Conservation (phyloP, 2,888 invertebrate genomes). For the Drosophila antonietae region DNA sequence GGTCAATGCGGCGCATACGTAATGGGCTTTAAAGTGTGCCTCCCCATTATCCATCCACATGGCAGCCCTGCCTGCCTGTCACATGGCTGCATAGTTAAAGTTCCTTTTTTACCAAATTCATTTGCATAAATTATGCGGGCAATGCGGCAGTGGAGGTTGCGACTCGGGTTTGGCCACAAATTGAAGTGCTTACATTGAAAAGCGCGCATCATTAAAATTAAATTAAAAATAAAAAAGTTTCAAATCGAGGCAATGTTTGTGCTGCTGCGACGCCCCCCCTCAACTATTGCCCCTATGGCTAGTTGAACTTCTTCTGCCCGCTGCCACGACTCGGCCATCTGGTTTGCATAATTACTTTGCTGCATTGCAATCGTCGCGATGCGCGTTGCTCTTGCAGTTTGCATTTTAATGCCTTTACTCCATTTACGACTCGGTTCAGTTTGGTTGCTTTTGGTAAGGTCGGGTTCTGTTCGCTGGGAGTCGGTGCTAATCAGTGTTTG, state of each 20-base stretch:
- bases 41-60: not conserved
- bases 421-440: conserved; percentile 41
- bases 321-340: conserved; percentile 29
- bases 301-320: not conserved
- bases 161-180: conserved; percentile 26
- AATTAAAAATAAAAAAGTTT: conserved; percentile 50
- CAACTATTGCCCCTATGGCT: conserved; percentile 1
- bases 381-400: conserved; percentile 40
- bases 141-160: conserved; percentile 4
- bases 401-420: conserved; percentile 59
- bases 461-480: not conserved
- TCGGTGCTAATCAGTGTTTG: conserved; percentile 53
- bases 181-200: conserved; percentile 56
- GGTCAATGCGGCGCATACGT: conserved; percentile 60
- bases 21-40: conserved; percentile 46
- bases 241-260: conserved; percentile 45
- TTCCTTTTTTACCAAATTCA: conserved; percentile 60
- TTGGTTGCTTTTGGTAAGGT: not conserved
- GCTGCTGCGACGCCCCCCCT: conserved; percentile 9
- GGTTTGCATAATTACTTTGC: conserved; percentile 57
- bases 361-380: conserved; percentile 46
- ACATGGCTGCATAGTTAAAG: conserved; percentile 43
- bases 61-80: not conserved
- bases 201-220: conserved; percentile 64
- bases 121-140: conserved; percentile 71